Conservation (phyloP, 1,140 invertebrate species). For the Cecropterus lyciades region DNA sequence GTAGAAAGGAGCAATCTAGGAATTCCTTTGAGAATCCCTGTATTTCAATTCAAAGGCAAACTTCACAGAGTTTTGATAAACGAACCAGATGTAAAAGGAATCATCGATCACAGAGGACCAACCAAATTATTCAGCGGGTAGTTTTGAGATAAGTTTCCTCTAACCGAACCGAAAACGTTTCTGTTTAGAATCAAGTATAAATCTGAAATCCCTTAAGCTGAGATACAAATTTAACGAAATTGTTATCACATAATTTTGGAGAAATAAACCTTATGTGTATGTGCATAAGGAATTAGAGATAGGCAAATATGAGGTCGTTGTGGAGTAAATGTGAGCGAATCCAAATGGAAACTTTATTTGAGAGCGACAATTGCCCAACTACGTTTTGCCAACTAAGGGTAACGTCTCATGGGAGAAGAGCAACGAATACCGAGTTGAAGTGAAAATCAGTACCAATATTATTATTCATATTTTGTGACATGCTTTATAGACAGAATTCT, state of each 20-base stretch:
- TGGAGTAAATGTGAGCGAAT: conserved; percentile 52
- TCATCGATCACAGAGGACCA: conserved; percentile 27
- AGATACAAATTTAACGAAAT: conserved; percentile 56
- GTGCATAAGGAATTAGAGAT: conserved; percentile 33
- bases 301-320: conserved; percentile 43
- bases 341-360: conserved; percentile 67
- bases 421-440: background rate
- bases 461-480: too few relatives aligned
- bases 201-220: conserved; percentile 72
- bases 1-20: background rate
- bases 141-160: conserved; percentile 59
- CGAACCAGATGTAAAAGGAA: conserved; percentile 38
- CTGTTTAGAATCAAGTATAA: conserved; percentile 69
- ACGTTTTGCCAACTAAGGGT: conserved; percentile 56
- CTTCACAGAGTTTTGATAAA: conserved; percentile 36
- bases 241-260: background rate
- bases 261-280: conserved; percentile 39
- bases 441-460: too few relatives aligned
- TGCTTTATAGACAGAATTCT: too few relatives aligned
- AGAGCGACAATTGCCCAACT: conserved; percentile 70
- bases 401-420: background rate
- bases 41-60: conserved; percentile 10
- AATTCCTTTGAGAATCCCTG: conserved; percentile 6
- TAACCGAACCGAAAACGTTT: conserved; percentile 62
- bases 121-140: conserved; percentile 56